These are phyloP conservation scores for Hypomecis punctinalis DNA, from an alignment of 2,888 invertebrate species.

Conservation along the genomic window DNA sequence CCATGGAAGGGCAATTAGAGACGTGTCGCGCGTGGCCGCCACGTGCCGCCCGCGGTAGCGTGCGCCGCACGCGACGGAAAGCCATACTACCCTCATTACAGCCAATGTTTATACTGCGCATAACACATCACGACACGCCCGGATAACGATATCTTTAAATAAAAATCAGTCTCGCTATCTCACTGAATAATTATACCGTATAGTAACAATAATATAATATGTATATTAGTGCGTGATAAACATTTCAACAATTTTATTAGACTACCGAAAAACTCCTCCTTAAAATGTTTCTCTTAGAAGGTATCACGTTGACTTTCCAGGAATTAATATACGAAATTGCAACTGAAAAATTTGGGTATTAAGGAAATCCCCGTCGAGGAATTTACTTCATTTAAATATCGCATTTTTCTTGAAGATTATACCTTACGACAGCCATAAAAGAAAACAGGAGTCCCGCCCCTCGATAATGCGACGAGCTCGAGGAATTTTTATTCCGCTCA, in stretches of 20 bases:
- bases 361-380: slow-evolving; percentile 75
- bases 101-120: slow-evolving; percentile 73
- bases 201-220: slow-evolving; percentile 18
- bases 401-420: slow-evolving; percentile 85
- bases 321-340: slow-evolving; percentile 77
- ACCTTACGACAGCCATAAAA: slow-evolving; percentile 85
- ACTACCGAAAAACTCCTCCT: neutral
- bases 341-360: slow-evolving; percentile 73
- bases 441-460: slow-evolving; percentile 82
- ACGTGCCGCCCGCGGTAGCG: slow-evolving; percentile 62
- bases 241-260: neutral
- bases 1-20: slow-evolving; percentile 82
- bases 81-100: slow-evolving; percentile 64
- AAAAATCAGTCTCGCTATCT: slow-evolving; percentile 45
- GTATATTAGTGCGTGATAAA: neutral
- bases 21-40: slow-evolving; percentile 79
- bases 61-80: slow-evolving; percentile 58
- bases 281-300: neutral
- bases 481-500: slow-evolving; percentile 84
- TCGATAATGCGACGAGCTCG: slow-evolving; percentile 81
- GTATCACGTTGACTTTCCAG: slow-evolving; percentile 42
- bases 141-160: slow-evolving; percentile 66
- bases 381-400: slow-evolving; percentile 85
- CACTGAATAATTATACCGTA: slow-evolving; percentile 36
- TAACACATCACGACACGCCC: slow-evolving; percentile 57